These are phyloP conservation scores for Oxyscelio sp. DNA, from an alignment of 2,888 invertebrate genomes.

Conservation along the genomic window DNA sequence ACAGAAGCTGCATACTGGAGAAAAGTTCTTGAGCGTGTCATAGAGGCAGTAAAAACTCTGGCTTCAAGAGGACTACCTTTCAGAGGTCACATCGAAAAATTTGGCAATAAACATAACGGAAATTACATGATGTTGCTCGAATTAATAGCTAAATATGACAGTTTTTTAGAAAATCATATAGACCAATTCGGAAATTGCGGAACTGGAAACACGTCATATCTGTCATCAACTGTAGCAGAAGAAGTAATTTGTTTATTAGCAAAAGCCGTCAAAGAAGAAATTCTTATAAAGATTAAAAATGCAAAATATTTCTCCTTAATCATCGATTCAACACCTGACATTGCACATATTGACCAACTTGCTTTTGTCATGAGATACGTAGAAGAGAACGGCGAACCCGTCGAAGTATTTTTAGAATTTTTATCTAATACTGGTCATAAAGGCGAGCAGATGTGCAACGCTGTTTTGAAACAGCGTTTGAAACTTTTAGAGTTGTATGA, in stretches of 20 bases:
- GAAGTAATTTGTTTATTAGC: constrained; percentile 42
- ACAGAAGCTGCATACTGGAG: constrained; percentile 38
- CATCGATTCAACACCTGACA: constrained; percentile 41
- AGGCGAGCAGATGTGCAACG: not conserved
- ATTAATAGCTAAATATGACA: constrained; percentile 79
- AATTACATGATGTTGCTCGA: constrained; percentile 80
- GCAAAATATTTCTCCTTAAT: constrained; percentile 30
- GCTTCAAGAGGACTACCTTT: constrained; percentile 76
- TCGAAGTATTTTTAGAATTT: constrained; percentile 29
- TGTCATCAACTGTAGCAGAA: constrained; percentile 38
- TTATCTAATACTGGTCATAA: constrained; percentile 37
- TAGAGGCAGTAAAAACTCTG: constrained; percentile 65
- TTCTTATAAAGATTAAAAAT: constrained; percentile 6
- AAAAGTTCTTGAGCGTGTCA: constrained; percentile 34
- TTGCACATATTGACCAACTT: constrained; percentile 38
- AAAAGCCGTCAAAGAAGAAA: constrained; percentile 32
- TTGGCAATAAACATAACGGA: constrained; percentile 78
- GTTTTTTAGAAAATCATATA: constrained; percentile 41
- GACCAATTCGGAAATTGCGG: constrained; percentile 38
- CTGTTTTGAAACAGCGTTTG: not conserved
- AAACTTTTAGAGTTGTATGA: not conserved
- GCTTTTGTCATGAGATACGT: constrained; percentile 33
- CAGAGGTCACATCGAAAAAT: constrained; percentile 75
- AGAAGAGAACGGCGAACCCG: constrained; percentile 1
- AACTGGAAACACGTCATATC: constrained; percentile 46